These are phyloP conservation scores for Pentalonia nigronervosa DNA, from an alignment of 1,140 invertebrate genomes.

Conservation along the genomic window DNA sequence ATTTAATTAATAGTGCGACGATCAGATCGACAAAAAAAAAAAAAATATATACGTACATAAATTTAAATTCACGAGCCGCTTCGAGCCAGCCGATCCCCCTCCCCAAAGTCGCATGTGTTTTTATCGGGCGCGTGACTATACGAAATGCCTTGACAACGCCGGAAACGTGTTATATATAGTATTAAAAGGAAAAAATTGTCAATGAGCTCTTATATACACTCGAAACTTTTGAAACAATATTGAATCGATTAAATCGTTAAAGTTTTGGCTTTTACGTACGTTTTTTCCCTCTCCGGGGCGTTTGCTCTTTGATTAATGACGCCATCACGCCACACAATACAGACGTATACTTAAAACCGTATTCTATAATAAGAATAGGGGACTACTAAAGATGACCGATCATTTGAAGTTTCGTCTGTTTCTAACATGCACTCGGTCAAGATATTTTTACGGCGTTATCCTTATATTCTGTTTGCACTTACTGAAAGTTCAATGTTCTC, in stretches of 20 bases:
- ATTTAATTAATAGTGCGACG: not conserved
- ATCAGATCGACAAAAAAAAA: not conserved
- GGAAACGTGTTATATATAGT: not conserved
- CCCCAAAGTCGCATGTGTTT: not conserved
- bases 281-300: not conserved
- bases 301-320: conserved; percentile 46
- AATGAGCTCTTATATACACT: not conserved
- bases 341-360: not conserved
- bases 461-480: not conserved
- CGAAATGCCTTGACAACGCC: not conserved
- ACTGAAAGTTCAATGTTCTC: not conserved
- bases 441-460: not conserved
- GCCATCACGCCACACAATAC: not conserved
- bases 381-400: conserved; percentile 20
- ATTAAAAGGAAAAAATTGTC: conserved; percentile 37
- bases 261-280: conserved; percentile 14
- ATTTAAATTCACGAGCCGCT: not conserved
- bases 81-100: not conserved
- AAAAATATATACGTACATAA: not conserved
- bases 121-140: not conserved
- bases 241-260: conserved; percentile 55
- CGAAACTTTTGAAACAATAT: conserved; percentile 47
- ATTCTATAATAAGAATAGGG: not conserved
- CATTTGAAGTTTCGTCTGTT: conserved; percentile 24
- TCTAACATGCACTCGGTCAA: not conserved